Evolutionary conservation across 2,888 invertebrate genomes (phyloP).

Genomic region (Dicyrtoma fusca): DNA sequence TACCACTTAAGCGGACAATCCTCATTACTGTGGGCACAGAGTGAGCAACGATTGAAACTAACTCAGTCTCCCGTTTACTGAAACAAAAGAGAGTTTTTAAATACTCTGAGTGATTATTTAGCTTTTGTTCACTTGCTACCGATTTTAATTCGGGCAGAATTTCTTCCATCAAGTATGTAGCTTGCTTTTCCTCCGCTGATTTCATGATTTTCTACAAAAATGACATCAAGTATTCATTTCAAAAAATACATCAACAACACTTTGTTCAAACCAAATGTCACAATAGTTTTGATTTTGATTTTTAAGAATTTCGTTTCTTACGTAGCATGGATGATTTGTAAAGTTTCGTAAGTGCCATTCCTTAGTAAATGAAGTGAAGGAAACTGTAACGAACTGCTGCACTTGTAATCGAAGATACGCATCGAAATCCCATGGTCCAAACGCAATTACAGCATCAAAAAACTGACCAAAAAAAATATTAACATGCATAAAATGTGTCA

Average conservation of each 20-base stretch:
- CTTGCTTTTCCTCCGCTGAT: conserved; percentile 18
- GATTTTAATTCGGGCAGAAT: conserved; percentile 35
- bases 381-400: conserved; percentile 31
- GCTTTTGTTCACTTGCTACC: neutral
- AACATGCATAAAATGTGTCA: neutral
- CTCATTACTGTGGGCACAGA: neutral
- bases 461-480: conserved; percentile 29
- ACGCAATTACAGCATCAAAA: conserved; percentile 31
- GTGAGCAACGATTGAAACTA: neutral
- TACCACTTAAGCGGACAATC: conserved; percentile 18
- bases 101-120: conserved; percentile 19
- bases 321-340: conserved; percentile 38
- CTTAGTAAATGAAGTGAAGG: conserved; percentile 37
- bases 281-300: neutral
- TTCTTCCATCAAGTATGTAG: conserved; percentile 19
- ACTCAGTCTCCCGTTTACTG: neutral
- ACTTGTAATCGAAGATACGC: conserved; percentile 37
- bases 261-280: neutral
- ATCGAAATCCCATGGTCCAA: conserved; percentile 35
- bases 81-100: conserved; percentile 16
- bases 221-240: conserved; percentile 6
- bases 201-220: conserved; percentile 42
- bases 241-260: conserved; percentile 5
- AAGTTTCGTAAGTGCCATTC: neutral
- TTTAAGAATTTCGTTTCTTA: neutral